Evolutionary conservation across 2,113 vertebrate species (phyloP), one percentile per base, ranked within the genome.

Genomic region (Coptodon bakossiorum): DNA sequence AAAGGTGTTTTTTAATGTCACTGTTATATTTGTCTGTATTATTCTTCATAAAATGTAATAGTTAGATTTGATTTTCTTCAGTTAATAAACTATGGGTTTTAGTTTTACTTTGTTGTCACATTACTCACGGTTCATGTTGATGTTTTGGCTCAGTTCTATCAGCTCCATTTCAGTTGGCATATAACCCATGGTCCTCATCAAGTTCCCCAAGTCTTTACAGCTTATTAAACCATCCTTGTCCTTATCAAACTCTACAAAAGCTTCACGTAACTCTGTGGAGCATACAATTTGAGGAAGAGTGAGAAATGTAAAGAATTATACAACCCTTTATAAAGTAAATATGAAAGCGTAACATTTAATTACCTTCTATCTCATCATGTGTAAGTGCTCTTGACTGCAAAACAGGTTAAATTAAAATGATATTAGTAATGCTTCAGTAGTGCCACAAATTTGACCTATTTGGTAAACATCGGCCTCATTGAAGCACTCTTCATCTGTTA

Each of bases 91-190:
- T 19, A 6, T 29, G 34, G 27, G 45, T 78, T 76, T 50, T 50
- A 76, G 43, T 19, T 76, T 43, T 73, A 31, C 14, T 78, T 78
- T 78, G 45, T 12, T 31, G 27, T 52, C 45, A 52, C 45, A 19
- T 19, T 24, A 92, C 98, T 98, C 94, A 99, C 98, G 0, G 91
- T 99, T 99, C 98, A 99, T 99, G 96, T 98, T 99, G 96, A 99
- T 99, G 94, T 98, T 98, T 94, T 99, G 98, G 82, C 98, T 97
- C 12, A 99, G 96, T 88, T 99, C 97, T 6, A 99, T 98, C 57
- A 99, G 97, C 91, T 99, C 98, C 98, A 99, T 99, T 94, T 99
- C 98, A 1, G 98, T 99, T n/a, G 98, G 98, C 98, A 99, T 99
- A 96, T 98, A 99, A 82, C 98, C 98, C 98, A 99, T 99, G 7